Evolutionary conservation across 2,113 vertebrate species (phyloP).

Genomic region (Puffinus mauretanicus): DNA sequence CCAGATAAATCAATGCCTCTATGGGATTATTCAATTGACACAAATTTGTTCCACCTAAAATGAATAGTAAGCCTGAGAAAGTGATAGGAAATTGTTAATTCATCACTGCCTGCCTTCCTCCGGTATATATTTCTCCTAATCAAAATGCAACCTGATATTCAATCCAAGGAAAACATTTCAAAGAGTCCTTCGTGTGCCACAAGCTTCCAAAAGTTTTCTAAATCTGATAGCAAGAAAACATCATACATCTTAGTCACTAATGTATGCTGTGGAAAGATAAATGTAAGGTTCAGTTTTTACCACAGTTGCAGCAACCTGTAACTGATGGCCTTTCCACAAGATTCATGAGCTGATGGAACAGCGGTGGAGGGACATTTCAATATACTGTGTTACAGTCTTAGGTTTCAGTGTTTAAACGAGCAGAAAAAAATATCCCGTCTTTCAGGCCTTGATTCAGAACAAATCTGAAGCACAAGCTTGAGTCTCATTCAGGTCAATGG

Average conservation of each 20-base stretch:
- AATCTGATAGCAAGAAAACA: constrained; percentile 23
- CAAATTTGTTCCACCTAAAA: constrained; percentile 53
- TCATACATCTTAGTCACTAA: neutral
- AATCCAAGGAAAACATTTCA: constrained; percentile 49
- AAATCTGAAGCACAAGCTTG: neutral
- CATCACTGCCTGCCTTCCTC: constrained; percentile 36
- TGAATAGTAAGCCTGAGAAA: constrained; percentile 31
- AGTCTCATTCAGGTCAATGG: neutral
- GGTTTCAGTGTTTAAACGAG: constrained; percentile 6
- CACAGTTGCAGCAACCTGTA: constrained; percentile 24
- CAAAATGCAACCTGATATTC: constrained; percentile 45
- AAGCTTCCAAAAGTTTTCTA: constrained; percentile 24
- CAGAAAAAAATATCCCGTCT: neutral
- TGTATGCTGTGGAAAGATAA: neutral
- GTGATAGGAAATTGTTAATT: constrained; percentile 53
- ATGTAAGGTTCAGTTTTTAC: constrained; percentile 23
- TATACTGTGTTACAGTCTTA: neutral
- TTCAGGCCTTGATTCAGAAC: neutral
- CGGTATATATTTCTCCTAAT: neutral
- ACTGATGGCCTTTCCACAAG: constrained; percentile 16
- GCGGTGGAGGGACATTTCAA: neutral
- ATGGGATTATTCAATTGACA: constrained; percentile 38
- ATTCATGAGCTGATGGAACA: constrained; percentile 49
- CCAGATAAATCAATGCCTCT: constrained; percentile 17
- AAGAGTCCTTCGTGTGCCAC: neutral